Percentiles rank a stretch among this genome's conserved stretches.
Conservation (phyloP, 2,888 invertebrate species). For the Eilema caniola region DNA sequence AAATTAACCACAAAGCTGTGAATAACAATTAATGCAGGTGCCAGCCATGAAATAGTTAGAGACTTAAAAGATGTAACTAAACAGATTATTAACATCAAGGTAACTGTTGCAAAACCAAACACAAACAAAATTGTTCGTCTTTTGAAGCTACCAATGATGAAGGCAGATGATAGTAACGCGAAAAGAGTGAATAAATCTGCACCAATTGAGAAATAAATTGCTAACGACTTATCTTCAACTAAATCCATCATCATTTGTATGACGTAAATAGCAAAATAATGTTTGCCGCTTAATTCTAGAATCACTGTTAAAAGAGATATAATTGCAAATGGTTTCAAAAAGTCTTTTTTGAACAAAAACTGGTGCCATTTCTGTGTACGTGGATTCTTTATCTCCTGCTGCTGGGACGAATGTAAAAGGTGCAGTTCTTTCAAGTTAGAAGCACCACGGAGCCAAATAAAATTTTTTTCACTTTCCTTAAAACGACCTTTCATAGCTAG, state of each 20-base stretch:
- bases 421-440: neutral
- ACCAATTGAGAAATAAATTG: neutral
- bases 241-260: neutral
- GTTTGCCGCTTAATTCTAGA: neutral
- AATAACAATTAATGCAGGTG: neutral
- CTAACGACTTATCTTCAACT: neutral
- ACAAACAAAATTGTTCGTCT: neutral
- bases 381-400: neutral
- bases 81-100: neutral
- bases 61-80: neutral
- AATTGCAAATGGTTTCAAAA: neutral
- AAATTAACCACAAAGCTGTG: neutral
- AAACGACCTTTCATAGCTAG: neutral
- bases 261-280: slow-evolving; percentile 32
- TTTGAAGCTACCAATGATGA: slow-evolving; percentile 40
- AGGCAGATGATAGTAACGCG: slow-evolving; percentile 14
- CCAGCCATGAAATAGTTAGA: neutral
- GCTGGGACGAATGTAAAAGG: neutral
- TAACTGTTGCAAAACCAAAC: neutral
- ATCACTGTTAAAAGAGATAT: neutral
- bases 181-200: neutral
- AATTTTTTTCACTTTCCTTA: neutral
- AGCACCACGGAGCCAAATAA: neutral
- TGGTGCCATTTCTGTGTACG: neutral
- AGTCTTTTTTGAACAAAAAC: neutral